Conservation (phyloP, 1,140 invertebrate genomes). For the Argopecten irradians region DNA sequence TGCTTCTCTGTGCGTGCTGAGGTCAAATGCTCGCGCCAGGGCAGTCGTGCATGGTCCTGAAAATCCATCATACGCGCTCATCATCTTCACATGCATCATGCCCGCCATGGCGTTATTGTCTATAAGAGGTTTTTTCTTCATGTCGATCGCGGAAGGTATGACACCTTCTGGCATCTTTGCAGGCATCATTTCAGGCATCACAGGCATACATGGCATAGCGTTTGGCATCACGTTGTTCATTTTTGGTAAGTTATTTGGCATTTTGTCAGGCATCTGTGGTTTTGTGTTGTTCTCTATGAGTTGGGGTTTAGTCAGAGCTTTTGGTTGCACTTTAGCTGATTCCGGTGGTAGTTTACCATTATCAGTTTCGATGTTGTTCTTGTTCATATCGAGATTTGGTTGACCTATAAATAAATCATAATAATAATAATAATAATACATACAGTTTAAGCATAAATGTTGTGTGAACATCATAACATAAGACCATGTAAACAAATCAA, state of each 20-base stretch:
- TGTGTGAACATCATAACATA: too few species aligned
- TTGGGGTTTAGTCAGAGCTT: not conserved
- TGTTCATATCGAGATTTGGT: constrained; percentile 46
- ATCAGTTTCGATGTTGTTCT: constrained; percentile 34
- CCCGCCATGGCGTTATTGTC: not conserved
- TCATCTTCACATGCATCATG: constrained; percentile 43
- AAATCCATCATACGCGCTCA: constrained; percentile 55
- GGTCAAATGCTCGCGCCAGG: constrained; percentile 55
- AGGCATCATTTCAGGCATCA: constrained; percentile 28
- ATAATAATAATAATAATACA: too few species aligned
- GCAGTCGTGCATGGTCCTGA: constrained; percentile 50
- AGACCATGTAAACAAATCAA: too few species aligned
- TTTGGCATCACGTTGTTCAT: constrained; percentile 27
- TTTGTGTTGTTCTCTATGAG: constrained; percentile 25
- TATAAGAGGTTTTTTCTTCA: constrained; percentile 31
- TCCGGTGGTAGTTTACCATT: constrained; percentile 27
- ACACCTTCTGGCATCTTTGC: constrained; percentile 17
- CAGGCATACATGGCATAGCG: constrained; percentile 8
- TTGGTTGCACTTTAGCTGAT: not conserved
- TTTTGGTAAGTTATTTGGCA: not conserved
- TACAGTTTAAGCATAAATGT: too few species aligned
- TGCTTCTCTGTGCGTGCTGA: constrained; percentile 55
- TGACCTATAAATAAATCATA: constrained; percentile 40
- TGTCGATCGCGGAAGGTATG: not conserved
- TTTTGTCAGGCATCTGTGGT: not conserved